Conservation (phyloP, 2,113 vertebrate species). For the Charina bottae region DNA sequence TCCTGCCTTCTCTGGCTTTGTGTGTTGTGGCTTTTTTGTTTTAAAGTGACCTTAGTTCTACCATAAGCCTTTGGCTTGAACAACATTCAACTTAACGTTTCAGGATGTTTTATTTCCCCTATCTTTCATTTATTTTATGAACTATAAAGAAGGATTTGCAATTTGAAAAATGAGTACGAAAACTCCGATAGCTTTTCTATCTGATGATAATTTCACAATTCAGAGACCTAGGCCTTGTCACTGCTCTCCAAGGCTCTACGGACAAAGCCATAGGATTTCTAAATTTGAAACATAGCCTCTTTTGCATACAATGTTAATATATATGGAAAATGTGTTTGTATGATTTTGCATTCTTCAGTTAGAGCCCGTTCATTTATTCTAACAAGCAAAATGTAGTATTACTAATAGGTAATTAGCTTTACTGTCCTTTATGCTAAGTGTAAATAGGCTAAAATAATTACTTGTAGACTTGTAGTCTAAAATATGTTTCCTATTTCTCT, state of each 20-base stretch:
- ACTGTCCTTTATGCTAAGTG: accelerated
- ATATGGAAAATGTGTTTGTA: background rate
- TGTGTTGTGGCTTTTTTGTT: slow-evolving; percentile 25
- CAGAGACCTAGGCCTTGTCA: background rate
- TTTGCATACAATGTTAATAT: slow-evolving; percentile 5
- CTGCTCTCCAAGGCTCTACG: background rate
- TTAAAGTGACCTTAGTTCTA: background rate
- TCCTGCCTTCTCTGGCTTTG: background rate
- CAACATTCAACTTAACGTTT: background rate
- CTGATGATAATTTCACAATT: background rate
- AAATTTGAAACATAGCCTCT: background rate
- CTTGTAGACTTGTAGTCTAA: background rate
- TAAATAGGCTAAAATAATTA: background rate
- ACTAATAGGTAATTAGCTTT: background rate
- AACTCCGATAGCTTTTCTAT: background rate
- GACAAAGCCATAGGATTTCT: background rate
- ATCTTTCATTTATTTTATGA: background rate
- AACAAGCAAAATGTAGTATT: background rate
- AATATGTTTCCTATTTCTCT: background rate
- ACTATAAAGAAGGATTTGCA: background rate
- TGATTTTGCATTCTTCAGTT: slow-evolving; percentile 3
- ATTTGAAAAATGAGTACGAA: background rate
- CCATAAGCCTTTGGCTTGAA: background rate
- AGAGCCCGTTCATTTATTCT: background rate
- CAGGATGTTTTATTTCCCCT: background rate